A percentile compares a stretch with the other conserved stretches of the same genome.
Evolutionary conservation across 2,888 invertebrate genomes (phyloP).

Genomic region (Cephalotes varians): DNA sequence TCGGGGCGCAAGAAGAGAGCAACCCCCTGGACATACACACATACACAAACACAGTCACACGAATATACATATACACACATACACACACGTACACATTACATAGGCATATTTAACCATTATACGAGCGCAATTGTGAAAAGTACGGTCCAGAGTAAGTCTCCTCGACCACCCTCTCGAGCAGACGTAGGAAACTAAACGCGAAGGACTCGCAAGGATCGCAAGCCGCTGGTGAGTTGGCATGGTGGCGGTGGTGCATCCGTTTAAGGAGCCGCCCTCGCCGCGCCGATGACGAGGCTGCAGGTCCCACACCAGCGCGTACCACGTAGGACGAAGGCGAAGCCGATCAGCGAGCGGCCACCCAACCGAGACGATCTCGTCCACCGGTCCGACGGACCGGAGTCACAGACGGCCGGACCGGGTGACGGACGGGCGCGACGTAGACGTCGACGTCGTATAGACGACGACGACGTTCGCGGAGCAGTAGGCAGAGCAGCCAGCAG

Average conservation of each 20-base stretch:
- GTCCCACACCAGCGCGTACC: constrained; percentile 64
- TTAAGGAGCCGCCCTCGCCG: constrained; percentile 76
- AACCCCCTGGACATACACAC: constrained; percentile 15
- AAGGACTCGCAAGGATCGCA: constrained; percentile 17
- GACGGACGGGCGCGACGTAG: constrained; percentile 78
- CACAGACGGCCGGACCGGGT: constrained; percentile 64
- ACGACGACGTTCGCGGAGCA: constrained; percentile 56
- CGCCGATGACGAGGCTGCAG: constrained; percentile 81
- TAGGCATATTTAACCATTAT: neutral
- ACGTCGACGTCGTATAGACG: constrained; percentile 75
- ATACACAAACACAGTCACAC: constrained; percentile 1
- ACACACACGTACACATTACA: neutral
- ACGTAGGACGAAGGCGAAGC: constrained; percentile 72
- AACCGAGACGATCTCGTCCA: constrained; percentile 75
- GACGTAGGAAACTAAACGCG: neutral
- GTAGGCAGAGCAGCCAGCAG: constrained; percentile 40
- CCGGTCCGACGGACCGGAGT: constrained; percentile 55
- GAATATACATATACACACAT: neutral
- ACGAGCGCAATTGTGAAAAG: neutral
- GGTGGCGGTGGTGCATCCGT: constrained; percentile 77
- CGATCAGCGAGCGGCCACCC: constrained; percentile 70
- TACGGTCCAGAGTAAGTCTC: neutral
- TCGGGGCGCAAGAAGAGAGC: constrained; percentile 50
- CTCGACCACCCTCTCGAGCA: constrained; percentile 1
- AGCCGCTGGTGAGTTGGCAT: constrained; percentile 46